A percentile compares a stretch with the other conserved stretches of the same genome.
Conservation (phyloP, 1,140 invertebrate genomes). For the Hirudo medicinalis region DNA sequence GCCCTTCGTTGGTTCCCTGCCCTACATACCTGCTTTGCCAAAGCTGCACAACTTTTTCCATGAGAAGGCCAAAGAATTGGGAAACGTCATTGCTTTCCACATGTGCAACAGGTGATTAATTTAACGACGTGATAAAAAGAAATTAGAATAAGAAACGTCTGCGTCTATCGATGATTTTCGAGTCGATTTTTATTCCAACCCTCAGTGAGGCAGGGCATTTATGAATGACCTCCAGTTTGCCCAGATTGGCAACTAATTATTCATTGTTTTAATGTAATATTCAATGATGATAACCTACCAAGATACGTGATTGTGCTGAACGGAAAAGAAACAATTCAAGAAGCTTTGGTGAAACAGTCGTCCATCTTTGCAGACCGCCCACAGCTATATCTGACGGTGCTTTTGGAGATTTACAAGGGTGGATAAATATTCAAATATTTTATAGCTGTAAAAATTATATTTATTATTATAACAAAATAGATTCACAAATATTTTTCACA, state of each 20-base stretch:
- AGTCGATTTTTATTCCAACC: no score
- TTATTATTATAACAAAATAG: not conserved
- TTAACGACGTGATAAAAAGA: not conserved
- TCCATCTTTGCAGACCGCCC: not conserved
- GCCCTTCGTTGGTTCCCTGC: not conserved
- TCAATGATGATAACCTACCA: not conserved
- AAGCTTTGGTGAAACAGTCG: not conserved
- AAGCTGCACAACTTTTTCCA: not conserved
- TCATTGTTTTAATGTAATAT: not conserved
- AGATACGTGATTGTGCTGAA: not conserved
- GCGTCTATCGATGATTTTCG: no score
- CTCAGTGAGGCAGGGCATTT: no score
- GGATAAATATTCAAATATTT: not conserved
- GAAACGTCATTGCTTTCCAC: constrained; percentile 1
- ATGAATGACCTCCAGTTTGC: no score
- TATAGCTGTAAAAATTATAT: not conserved
- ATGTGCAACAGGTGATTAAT: not conserved
- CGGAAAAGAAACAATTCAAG: not conserved
- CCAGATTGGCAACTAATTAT: no score
- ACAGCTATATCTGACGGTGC: not conserved
- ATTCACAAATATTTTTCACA: no score
- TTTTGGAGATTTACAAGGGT: not conserved
- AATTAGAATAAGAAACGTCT: no score
- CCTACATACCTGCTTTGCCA: not conserved
- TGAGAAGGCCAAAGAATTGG: not conserved